A percentile compares a stretch with the other conserved stretches of the same genome.
Evolutionary conservation across 1,140 invertebrate genomes (phyloP).

Genomic region (Zaprionus africanus): DNA sequence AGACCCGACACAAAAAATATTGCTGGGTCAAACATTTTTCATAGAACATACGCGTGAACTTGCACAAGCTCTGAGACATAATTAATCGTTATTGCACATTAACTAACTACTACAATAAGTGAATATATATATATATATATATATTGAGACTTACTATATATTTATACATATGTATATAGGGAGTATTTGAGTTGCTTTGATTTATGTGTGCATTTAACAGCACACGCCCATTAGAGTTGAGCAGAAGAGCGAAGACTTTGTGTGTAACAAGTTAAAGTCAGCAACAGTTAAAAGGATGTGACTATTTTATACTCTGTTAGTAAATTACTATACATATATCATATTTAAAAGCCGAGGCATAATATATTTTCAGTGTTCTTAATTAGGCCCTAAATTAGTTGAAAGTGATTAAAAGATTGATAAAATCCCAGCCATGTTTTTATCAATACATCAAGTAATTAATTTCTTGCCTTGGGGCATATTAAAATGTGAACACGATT

Average conservation of each 20-base stretch:
- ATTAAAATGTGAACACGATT: not conserved
- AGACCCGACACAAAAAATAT: not conserved
- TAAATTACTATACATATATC: no score
- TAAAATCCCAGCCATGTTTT: not conserved
- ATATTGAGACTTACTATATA: constrained; percentile 11
- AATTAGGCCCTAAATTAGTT: not conserved
- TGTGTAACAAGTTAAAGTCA: not conserved
- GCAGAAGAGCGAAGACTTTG: not conserved
- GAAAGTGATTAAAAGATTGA: not conserved
- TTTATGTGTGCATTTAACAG: not conserved
- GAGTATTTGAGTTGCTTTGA: not conserved
- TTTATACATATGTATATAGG: constrained; percentile 5
- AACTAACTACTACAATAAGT: constrained; percentile 58
- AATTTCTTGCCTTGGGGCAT: not conserved
- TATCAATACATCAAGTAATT: constrained; percentile 3
- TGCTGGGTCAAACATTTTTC: constrained; percentile 49
- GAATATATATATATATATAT: constrained; percentile 1
- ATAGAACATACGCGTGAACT: constrained; percentile 16
- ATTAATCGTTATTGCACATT: constrained; percentile 57
- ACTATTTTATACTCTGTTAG: not conserved
- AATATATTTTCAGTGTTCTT: not conserved
- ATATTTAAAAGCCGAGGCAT: no score
- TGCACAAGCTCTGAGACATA: constrained; percentile 19
- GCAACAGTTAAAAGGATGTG: not conserved
- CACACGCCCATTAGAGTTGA: not conserved